phyloP scores from a whole-genome alignment of 2,888 invertebrate genomes.

The Dryococelus australis region DNA sequence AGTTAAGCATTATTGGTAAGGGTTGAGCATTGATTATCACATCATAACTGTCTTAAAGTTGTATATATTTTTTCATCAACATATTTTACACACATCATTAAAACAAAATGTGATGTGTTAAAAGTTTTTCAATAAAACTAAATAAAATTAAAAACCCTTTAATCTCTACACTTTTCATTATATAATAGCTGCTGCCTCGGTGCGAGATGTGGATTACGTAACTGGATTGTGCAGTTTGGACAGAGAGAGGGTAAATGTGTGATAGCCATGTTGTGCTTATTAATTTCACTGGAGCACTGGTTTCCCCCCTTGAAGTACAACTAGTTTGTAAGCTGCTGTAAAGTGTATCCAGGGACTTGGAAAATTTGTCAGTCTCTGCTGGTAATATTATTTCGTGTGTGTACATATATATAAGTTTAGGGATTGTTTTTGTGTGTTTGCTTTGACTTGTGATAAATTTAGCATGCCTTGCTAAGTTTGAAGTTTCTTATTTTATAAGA shows the following conservation, averaged over 20 bases:
- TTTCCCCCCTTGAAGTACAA: background rate
- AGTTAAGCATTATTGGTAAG: too few species aligned
- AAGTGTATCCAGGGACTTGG: background rate
- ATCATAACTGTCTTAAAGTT: background rate
- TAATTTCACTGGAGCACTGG: background rate
- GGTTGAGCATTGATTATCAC: too few species aligned
- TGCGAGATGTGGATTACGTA: background rate
- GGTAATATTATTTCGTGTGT: background rate
- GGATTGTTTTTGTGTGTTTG: background rate
- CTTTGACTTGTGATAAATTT: slow-evolving; percentile 13
- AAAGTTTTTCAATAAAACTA: too few species aligned
- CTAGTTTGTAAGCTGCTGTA: background rate
- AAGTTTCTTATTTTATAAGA: background rate
- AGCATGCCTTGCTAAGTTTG: background rate
- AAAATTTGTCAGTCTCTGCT: background rate
- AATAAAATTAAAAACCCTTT: too few species aligned
- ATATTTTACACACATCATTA: too few species aligned
- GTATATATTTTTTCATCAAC: background rate
- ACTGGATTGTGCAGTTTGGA: too few species aligned
- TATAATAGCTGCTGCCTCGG: background rate
- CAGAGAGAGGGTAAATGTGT: background rate
- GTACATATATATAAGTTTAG: background rate
- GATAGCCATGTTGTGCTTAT: background rate
- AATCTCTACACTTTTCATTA: too few species aligned
- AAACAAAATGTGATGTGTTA: too few species aligned